phyloP scores from a whole-genome alignment of 2,113 vertebrate genomes.

The Amia ocellicauda region DNA sequence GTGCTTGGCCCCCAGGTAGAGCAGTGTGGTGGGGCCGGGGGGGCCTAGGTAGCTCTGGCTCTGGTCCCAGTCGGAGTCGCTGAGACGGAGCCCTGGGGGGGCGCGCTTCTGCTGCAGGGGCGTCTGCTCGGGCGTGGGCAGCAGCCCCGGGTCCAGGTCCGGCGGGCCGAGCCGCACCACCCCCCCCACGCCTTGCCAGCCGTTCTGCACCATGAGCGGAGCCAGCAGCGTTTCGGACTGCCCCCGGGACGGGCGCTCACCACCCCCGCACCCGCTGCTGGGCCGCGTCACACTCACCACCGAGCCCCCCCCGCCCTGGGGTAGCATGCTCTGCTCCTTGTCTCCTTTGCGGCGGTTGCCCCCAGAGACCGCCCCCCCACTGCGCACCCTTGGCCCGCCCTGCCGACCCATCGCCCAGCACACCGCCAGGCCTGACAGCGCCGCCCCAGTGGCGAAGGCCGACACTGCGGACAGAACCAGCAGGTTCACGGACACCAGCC shows the following conservation, averaged over 20 bases:
- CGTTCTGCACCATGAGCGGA: constrained; percentile 80
- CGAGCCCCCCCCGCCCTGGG: constrained; percentile 76
- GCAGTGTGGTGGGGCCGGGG: constrained; percentile 64
- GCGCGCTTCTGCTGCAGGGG: constrained; percentile 88
- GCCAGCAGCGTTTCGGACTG: constrained; percentile 67
- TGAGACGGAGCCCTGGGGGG: constrained; percentile 60
- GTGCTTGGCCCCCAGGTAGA: constrained; percentile 73
- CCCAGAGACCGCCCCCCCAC: constrained; percentile 46
- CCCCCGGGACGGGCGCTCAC: constrained; percentile 45
- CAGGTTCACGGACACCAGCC: constrained; percentile 88
- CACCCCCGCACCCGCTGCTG: constrained; percentile 68
- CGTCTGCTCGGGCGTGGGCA: constrained; percentile 93
- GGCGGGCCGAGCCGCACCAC: constrained; percentile 57
- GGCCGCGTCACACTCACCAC: constrained; percentile 87
- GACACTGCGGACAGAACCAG: constrained; percentile 89
- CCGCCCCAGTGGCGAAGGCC: constrained; percentile 86
- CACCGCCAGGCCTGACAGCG: constrained; percentile 87
- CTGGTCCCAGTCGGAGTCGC: constrained; percentile 80
- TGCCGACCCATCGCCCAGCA: constrained; percentile 93
- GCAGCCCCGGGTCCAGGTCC: constrained; percentile 81
- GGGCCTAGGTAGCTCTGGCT: constrained; percentile 79
- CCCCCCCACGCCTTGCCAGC: constrained; percentile 72
- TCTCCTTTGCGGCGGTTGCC: constrained; percentile 76
- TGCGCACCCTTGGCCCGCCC: constrained; percentile 68
- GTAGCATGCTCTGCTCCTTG: constrained; percentile 83